These are phyloP conservation scores for Eumaeus atala DNA, from an alignment of 1,140 invertebrate genomes.

Conservation along the genomic window DNA sequence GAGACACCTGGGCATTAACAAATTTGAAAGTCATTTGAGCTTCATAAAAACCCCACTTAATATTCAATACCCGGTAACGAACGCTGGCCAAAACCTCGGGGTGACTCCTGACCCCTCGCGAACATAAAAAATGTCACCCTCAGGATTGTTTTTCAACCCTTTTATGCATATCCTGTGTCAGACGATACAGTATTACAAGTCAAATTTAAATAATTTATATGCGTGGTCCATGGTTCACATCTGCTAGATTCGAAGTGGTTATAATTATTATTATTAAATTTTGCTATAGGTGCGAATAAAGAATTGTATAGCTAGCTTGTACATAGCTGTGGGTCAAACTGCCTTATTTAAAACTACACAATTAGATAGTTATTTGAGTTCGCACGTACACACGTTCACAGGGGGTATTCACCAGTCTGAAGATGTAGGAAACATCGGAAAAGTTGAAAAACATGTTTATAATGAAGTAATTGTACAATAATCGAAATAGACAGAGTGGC, in stretches of 20 bases:
- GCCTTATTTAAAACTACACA: too few relatives aligned
- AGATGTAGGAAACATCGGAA: too few relatives aligned
- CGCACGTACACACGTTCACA: too few relatives aligned
- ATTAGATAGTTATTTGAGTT: too few relatives aligned
- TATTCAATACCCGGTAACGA: slow-evolving; percentile 54
- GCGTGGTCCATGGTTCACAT: slow-evolving; percentile 45
- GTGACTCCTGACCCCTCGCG: slow-evolving; percentile 39
- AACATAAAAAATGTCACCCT: slow-evolving; percentile 53
- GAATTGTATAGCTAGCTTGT: slow-evolving; percentile 6
- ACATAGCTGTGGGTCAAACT: too few relatives aligned
- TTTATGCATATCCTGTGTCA: slow-evolving; percentile 68
- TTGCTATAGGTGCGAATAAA: too few relatives aligned
- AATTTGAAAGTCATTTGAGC: slow-evolving; percentile 16
- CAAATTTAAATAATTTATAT: slow-evolving; percentile 73
- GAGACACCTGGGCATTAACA: slow-evolving; percentile 4
- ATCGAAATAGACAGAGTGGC: too few relatives aligned
- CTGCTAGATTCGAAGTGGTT: slow-evolving; percentile 22
- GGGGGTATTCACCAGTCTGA: too few relatives aligned
- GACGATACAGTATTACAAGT: slow-evolving; percentile 60
- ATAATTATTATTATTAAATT: slow-evolving; percentile 13
- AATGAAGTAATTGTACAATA: too few relatives aligned
- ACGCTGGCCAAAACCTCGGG: slow-evolving; percentile 38
- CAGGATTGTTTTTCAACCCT: slow-evolving; percentile 62
- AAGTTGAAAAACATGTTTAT: too few relatives aligned
- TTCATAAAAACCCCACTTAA: slow-evolving; percentile 53